Percentiles rank a stretch among this genome's conserved stretches.
phyloP scores from a whole-genome alignment of 2,888 invertebrate species.

The Dicyrtoma fusca region DNA sequence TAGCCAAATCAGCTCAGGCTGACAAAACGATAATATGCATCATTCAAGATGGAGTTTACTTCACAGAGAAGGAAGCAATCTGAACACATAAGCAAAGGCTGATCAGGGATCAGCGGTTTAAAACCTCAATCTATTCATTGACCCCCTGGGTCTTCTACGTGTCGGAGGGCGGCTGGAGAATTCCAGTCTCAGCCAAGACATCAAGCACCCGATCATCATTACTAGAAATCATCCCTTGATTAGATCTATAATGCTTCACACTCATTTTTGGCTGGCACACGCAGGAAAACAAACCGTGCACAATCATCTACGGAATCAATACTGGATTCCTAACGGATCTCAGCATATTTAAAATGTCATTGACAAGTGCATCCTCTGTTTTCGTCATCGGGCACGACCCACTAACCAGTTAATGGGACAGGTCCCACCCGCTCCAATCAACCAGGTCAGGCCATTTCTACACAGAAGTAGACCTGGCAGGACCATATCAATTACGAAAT shows the following conservation, averaged over 20 bases:
- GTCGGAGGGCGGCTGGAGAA: not conserved
- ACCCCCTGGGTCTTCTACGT: not conserved
- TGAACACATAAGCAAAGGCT: not conserved
- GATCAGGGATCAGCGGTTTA: not conserved
- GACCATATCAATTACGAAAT: not conserved
- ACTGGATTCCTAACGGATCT: not conserved
- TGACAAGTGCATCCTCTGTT: not conserved
- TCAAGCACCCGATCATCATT: not conserved
- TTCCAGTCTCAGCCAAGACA: not conserved
- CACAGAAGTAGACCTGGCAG: not conserved
- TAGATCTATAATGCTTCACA: not conserved
- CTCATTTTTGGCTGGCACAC: not conserved
- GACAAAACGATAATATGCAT: no score
- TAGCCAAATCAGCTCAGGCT: no score
- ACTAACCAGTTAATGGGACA: not conserved
- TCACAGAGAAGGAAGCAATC: not conserved
- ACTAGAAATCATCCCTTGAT: not conserved
- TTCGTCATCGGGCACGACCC: not conserved
- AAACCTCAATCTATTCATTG: not conserved
- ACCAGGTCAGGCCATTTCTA: not conserved
- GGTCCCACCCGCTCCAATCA: not conserved
- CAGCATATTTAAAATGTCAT: not conserved
- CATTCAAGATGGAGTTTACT: no score
- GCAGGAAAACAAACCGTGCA: not conserved
- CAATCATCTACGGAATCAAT: not conserved